Base-by-base conservation (phyloP, 2,888 invertebrate species). In the Ornithoptera priamus region DNA sequence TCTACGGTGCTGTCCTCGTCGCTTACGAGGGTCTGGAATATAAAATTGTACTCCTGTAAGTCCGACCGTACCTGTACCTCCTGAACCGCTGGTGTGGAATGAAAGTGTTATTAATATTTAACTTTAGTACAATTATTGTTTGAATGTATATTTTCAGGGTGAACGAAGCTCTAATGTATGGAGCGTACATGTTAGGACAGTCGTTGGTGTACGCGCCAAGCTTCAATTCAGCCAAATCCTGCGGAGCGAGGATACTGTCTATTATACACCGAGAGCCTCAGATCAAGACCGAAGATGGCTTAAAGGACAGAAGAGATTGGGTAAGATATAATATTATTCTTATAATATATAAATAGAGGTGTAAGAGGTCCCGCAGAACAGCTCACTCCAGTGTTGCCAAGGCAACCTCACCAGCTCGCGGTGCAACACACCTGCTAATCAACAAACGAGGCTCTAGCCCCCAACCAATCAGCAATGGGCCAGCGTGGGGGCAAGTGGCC, bases 161-260 rank as follows among this genome's bases (percentile, higher is more conserved):
- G 0, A 95, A 95, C 10, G 96, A 96, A 83, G 95, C 96, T 0
- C 85, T 96, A 3, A 95, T 96, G 84, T 96, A 96, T 74, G 96
- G 96, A 8, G 95, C 96, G 0, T 96, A 96, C 93, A 96, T 96
- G 95, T 83, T 96, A 75, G 96, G 96, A 0, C 96, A 96, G 82
- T 95, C 96, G 0, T 84, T 96, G 60, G 96, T 96, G 0, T 96
- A 95, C 81, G 96, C 95, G 0, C 96, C 96, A 0, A 96, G 96
- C 80, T 95, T 96, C 73, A 95, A 94, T 78, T 94, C 95, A 20
- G 96, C 96, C 0, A 95, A 95, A 75, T 77, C 81, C 2, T 88
- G 89, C 62, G 92, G 85, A 6, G 86, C 89, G 0, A 81, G 90
- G 62, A 89, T 92, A 7, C 72, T 92, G 1, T 76, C 86, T 0